Conservation (phyloP, 2,797 vertebrate species). For the Discoglossus pictus region DNA sequence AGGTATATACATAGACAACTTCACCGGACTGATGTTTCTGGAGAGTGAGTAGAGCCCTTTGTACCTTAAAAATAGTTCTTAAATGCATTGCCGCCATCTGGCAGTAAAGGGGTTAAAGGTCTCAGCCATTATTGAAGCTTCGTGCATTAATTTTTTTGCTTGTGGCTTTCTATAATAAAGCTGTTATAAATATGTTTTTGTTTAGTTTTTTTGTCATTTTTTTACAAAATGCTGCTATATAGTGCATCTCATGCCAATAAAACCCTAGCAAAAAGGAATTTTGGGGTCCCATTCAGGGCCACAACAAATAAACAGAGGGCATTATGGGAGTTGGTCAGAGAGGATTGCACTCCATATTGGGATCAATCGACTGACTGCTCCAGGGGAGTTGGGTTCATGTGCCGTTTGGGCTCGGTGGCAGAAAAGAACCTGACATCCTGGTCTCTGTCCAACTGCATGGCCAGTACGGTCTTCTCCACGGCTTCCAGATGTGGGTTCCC, state of each 20-base stretch:
- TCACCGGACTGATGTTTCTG: background rate
- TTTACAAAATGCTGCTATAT: background rate
- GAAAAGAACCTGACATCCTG: conserved; percentile 88
- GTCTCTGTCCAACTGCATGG: conserved; percentile 85
- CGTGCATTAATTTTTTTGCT: conserved; percentile 8
- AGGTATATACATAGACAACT: conserved; percentile 42
- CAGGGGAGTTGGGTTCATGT: conserved; percentile 41
- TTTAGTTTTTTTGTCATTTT: background rate
- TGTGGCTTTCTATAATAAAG: conserved; percentile 5
- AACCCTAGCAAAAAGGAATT: background rate
- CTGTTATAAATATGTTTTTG: conserved; percentile 14
- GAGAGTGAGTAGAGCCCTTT: conserved; percentile 31
- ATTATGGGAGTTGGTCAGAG: background rate
- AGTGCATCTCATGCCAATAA: conserved; percentile 11
- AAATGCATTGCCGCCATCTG: background rate
- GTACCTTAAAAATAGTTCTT: background rate
- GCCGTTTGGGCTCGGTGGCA: conserved; percentile 74
- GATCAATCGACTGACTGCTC: conserved; percentile 54
- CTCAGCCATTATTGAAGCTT: background rate
- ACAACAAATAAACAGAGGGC: background rate
- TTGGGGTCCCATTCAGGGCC: too few species aligned
- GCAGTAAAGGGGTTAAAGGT: background rate
- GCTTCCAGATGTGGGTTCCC: conserved; percentile 85
- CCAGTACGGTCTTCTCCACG: conserved; percentile 81
- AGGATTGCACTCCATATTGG: background rate